These are phyloP conservation scores for Pygoscelis adeliae DNA, from an alignment of 2,113 vertebrate genomes.

Conservation along the genomic window DNA sequence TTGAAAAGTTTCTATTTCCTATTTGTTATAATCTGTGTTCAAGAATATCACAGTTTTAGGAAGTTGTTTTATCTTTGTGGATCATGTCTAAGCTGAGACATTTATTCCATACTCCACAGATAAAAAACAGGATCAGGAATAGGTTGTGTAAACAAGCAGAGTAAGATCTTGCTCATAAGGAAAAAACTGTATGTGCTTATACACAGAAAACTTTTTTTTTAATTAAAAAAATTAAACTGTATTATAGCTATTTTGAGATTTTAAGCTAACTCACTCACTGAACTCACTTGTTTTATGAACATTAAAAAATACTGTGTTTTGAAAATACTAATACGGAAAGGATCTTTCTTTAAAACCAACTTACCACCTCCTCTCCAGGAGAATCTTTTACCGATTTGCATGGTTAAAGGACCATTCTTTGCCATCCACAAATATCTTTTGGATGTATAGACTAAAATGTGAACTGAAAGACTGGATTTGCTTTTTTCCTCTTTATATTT, in stretches of 20 bases:
- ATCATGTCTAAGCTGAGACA: neutral
- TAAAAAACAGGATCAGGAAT: neutral
- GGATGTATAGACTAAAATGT: neutral
- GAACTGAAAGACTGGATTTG: neutral
- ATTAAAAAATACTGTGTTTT: neutral
- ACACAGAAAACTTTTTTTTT: neutral
- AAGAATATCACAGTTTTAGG: neutral
- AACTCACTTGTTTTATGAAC: neutral
- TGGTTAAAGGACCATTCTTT: neutral
- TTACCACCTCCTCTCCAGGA: neutral
- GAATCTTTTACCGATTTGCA: neutral
- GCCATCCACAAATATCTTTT: neutral
- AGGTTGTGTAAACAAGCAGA: neutral
- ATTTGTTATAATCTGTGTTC: neutral
- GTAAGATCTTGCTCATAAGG: neutral
- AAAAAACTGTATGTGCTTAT: neutral
- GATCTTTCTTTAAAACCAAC: neutral
- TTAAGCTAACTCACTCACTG: neutral
- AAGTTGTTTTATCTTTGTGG: neutral
- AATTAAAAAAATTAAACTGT: neutral
- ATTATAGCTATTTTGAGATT: neutral
- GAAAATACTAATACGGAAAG: neutral
- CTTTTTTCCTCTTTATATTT: neutral
- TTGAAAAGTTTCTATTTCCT: neutral
- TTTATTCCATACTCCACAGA: neutral